Conservation (phyloP, 2,888 invertebrate genomes). For the Andrena haemorrhoa region DNA sequence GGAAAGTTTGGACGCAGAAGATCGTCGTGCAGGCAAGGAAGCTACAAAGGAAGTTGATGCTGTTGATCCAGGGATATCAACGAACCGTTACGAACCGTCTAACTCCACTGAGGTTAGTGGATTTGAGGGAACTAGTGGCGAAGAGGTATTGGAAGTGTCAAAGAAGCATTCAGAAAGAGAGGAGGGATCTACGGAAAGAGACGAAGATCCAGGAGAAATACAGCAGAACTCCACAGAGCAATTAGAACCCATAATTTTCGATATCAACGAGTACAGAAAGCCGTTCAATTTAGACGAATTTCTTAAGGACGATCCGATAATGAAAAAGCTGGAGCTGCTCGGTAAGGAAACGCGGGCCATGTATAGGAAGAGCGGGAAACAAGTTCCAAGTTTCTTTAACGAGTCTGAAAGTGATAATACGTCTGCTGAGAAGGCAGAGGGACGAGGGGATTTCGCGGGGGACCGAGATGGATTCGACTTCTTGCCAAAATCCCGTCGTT, state of each 20-base stretch:
- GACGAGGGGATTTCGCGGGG: not conserved
- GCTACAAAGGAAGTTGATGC: constrained; percentile 50
- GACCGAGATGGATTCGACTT: constrained; percentile 18
- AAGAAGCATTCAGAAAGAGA: not conserved
- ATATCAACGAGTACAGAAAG: constrained; percentile 73
- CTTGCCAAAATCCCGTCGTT: not conserved
- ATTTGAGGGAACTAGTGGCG: constrained; percentile 56
- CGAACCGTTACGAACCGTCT: not conserved
- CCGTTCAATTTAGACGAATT: constrained; percentile 76
- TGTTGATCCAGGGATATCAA: constrained; percentile 57
- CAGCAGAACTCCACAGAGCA: constrained; percentile 11
- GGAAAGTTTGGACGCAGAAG: constrained; percentile 74
- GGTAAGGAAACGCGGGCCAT: constrained; percentile 66
- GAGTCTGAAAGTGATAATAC: constrained; percentile 38
- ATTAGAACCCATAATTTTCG: constrained; percentile 66
- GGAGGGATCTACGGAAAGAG: not conserved
- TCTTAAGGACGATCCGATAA: constrained; percentile 66
- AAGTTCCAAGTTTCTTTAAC: constrained; percentile 73
- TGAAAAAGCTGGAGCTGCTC: constrained; percentile 48
- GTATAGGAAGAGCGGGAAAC: constrained; percentile 78
- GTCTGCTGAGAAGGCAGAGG: not conserved
- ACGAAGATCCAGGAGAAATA: constrained; percentile 16
- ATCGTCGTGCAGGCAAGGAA: constrained; percentile 48
- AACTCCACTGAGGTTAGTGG: not conserved
- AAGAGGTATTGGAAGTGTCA: constrained; percentile 74